phyloP scores from a whole-genome alignment of 2,888 invertebrate genomes.

The Scaptomyza flava region DNA sequence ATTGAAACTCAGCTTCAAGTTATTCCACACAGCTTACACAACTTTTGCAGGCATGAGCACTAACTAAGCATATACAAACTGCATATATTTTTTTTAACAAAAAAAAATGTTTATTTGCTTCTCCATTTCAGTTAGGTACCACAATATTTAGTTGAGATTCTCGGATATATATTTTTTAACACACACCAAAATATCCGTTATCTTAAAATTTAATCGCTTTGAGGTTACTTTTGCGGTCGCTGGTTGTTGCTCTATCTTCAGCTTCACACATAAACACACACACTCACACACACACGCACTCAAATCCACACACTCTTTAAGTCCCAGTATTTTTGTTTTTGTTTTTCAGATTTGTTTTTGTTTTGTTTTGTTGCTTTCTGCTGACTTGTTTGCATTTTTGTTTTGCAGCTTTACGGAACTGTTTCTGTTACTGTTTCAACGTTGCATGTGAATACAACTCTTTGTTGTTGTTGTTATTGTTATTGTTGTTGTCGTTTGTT shows the following conservation, averaged over 20 bases:
- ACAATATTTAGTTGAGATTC: conserved; percentile 40
- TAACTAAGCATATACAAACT: conserved; percentile 5
- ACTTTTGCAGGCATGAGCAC: not conserved
- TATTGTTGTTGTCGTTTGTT: conserved; percentile 21
- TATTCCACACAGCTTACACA: conserved; percentile 1
- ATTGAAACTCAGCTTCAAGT: not conserved
- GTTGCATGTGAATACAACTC: conserved; percentile 68
- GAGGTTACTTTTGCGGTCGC: conserved; percentile 51
- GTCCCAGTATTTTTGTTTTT: conserved; percentile 36
- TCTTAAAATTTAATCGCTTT: conserved; percentile 71
- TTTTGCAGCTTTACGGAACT: conserved; percentile 71
- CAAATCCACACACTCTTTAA: conserved; percentile 9
- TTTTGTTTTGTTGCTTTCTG: conserved; percentile 22
- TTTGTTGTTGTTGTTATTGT: conserved; percentile 19
- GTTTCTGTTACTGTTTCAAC: conserved; percentile 71
- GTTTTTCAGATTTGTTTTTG: conserved; percentile 32
- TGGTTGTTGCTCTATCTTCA: conserved; percentile 43
- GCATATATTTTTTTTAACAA: conserved; percentile 1
- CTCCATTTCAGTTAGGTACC: conserved; percentile 25
- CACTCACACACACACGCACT: conserved; percentile 14
- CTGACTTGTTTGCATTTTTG: conserved; percentile 66
- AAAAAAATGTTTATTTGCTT: not conserved
- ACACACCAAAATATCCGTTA: conserved; percentile 55
- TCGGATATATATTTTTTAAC: conserved; percentile 1
- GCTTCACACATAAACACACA: conserved; percentile 30